Percentiles rank a stretch among this genome's conserved stretches.
Conservation (phyloP, 2,113 vertebrate genomes). For the Archilochus colubris region DNA sequence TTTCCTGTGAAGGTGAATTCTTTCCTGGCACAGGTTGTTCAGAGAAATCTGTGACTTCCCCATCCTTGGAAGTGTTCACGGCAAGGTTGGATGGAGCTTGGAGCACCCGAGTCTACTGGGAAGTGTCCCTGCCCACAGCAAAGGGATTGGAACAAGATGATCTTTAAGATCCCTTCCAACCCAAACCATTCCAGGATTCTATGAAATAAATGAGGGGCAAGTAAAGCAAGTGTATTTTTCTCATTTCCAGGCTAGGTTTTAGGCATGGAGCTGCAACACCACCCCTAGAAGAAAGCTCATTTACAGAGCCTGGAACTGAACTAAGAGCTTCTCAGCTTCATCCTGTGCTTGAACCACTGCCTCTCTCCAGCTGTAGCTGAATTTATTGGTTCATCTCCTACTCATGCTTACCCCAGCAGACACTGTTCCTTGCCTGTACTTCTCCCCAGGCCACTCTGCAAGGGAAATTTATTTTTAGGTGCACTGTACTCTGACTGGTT, state of each 20-base stretch:
- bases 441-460: slow-evolving; percentile 19
- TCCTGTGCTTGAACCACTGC: neutral
- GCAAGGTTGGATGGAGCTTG: too few species aligned
- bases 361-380: neutral
- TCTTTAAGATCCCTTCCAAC: too few species aligned
- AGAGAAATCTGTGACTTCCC: neutral
- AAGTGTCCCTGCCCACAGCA: too few species aligned
- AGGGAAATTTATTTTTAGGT: slow-evolving; percentile 58
- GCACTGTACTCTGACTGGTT: neutral
- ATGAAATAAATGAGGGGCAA: neutral
- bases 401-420: neutral
- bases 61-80: neutral
- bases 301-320: neutral
- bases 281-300: neutral
- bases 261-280: neutral
- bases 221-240: neutral
- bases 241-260: neutral
- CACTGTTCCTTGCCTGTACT: neutral
- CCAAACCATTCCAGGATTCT: too few species aligned
- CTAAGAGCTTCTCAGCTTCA: neutral
- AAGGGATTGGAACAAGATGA: too few species aligned
- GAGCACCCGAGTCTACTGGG: too few species aligned
- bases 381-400: neutral
- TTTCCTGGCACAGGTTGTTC: too few species aligned
- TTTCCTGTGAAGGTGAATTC: too few species aligned